Evolutionary conservation across 2,797 vertebrate species (phyloP).

Genomic region (Natrix natrix): DNA sequence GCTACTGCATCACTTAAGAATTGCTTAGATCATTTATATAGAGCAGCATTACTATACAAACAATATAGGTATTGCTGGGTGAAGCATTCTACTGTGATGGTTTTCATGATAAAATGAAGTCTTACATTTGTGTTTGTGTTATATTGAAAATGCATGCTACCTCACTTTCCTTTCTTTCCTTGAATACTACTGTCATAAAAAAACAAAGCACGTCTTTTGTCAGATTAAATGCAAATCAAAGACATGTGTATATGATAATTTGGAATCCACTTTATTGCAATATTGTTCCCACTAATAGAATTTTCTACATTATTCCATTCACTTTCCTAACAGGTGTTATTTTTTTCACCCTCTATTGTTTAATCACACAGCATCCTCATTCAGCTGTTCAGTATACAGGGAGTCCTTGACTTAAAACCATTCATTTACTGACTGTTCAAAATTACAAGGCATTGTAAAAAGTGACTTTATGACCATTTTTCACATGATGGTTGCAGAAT

Average conservation of each 20-base stretch:
- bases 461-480: background rate
- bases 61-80: background rate
- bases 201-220: background rate
- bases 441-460: background rate
- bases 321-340: background rate
- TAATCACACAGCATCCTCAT: too few relatives aligned
- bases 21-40: background rate
- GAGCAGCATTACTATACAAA: background rate
- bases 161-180: background rate
- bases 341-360: background rate
- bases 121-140: background rate
- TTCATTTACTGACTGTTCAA: background rate
- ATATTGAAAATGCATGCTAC: background rate
- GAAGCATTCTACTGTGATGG: background rate
- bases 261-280: background rate
- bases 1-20: background rate
- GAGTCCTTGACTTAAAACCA: background rate
- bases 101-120: background rate
- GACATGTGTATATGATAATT: background rate
- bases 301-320: background rate
- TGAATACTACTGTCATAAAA: background rate
- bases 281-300: background rate
- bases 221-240: background rate
- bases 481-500: background rate
- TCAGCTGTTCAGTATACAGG: background rate